Percentiles rank a stretch among this genome's conserved stretches.
These are phyloP conservation scores for Alcedo quadribrachys DNA, from an alignment of 2,797 vertebrate species.

Conservation along the genomic window DNA sequence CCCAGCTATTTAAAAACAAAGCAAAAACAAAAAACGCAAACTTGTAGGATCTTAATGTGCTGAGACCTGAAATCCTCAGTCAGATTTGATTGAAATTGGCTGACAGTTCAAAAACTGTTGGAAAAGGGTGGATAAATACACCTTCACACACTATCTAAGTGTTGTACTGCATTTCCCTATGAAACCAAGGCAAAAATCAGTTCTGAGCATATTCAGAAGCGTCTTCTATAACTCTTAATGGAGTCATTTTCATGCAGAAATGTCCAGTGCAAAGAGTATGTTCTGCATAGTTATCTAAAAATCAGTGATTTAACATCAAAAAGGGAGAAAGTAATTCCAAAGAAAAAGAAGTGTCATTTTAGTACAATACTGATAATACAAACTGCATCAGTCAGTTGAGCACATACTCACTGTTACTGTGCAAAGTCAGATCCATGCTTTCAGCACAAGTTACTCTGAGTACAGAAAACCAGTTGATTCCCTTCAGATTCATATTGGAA, in stretches of 20 bases:
- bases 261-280: background rate
- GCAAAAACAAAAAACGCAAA: background rate
- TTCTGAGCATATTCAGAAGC: background rate
- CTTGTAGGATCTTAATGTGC: background rate
- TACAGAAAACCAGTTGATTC: background rate
- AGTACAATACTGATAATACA: background rate
- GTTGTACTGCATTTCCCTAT: background rate
- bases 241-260: background rate
- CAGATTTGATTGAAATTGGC: conserved; percentile 7
- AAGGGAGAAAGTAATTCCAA: background rate
- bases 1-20: background rate
- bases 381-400: background rate
- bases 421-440: background rate
- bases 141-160: background rate
- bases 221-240: background rate
- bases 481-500: background rate
- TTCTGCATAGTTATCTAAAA: background rate
- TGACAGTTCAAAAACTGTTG: background rate
- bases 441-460: background rate
- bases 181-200: background rate
- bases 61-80: background rate
- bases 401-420: background rate
- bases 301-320: background rate
- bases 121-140: background rate
- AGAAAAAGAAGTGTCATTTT: background rate